Base-by-base conservation (phyloP, 2,797 vertebrate genomes). In the Sebastes minor region DNA sequence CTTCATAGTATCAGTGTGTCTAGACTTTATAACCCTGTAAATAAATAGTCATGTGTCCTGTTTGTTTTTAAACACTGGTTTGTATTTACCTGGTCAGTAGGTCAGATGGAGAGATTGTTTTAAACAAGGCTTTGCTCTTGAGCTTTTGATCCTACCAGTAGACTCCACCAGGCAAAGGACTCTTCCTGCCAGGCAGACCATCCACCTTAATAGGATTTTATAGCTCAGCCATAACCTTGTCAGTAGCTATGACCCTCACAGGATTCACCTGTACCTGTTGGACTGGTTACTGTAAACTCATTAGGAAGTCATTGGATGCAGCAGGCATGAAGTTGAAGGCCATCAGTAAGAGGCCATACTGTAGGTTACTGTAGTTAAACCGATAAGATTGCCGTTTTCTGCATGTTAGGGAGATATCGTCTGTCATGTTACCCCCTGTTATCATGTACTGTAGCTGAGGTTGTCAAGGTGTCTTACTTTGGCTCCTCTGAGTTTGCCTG, bases 151-250 rank as follows among this genome's bases (percentile, higher is more conserved):
- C 82, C 67, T n/a, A 65, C 68, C 42, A 42, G 35, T 62, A 49
- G 74, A 78, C 69, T 74, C 20, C 33, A 38, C 23, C 33, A 33
- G 57, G 68, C 30, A 62, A 67, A 83, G 68, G 20, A 71, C 56
- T 20, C 33, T 70, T 78, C 20, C 66, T 61, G 66, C 69, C 60
- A 49, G 69, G 12, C 71, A 61, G 62, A 55, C 71, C 52, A 33
- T 80, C 72, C 55, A 74, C 67, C 72, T 42, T 90, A 82, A 89
- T 69, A 63, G 71, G 89, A 93, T 92, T 91, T 82, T 70, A 78
- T 76, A 88, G 73, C 76, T 82, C 35, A 80, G 67, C 81, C 71
- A 79, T 78, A 80, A 83, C 79, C 56, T 60, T 76, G 62, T 86
- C 82, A 55, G 56, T 57, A 63, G 56, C 74, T 56, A 68, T 73